Percentiles rank a stretch among this genome's conserved stretches.
These are phyloP conservation scores for Synanceia verrucosa DNA, from an alignment of 2,797 vertebrate genomes.

Conservation along the genomic window DNA sequence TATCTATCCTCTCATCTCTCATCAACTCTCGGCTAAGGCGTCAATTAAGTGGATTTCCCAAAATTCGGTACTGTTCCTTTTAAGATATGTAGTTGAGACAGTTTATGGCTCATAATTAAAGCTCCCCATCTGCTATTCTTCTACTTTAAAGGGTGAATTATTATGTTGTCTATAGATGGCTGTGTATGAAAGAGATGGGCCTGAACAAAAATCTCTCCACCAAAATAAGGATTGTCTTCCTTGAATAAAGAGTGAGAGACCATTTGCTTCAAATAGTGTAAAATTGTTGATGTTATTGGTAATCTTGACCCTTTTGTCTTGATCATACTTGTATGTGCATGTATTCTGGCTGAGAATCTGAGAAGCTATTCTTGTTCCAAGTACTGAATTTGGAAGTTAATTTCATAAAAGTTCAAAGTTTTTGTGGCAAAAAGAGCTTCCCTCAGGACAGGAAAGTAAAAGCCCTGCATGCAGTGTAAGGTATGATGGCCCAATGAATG, in stretches of 20 bases:
- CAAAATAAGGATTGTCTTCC: neutral
- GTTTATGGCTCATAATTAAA: constrained; percentile 47
- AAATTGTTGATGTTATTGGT: neutral
- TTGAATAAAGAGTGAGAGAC: neutral
- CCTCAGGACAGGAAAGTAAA: constrained; percentile 23
- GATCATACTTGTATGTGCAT: neutral
- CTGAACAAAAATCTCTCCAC: neutral
- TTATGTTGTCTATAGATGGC: neutral
- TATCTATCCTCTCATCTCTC: neutral
- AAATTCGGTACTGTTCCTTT: neutral
- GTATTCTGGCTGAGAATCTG: neutral
- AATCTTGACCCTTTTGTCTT: neutral
- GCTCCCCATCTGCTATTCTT: constrained; percentile 33
- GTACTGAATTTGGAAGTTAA: constrained; percentile 2
- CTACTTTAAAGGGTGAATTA: constrained; percentile 26
- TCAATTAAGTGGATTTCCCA: neutral
- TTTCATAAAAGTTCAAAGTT: constrained; percentile 15
- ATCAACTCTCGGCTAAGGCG: neutral
- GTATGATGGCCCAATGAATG: constrained; percentile 51
- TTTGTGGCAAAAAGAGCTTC: constrained; percentile 19
- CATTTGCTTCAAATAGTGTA: neutral
- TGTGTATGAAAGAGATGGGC: constrained; percentile 31
- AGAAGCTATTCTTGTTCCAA: neutral
- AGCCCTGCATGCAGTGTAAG: constrained; percentile 40
- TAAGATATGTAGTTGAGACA: constrained; percentile 9